These are phyloP conservation scores for Melanotaenia parkinsoni DNA, from an alignment of 2,797 vertebrate species.

Conservation along the genomic window DNA sequence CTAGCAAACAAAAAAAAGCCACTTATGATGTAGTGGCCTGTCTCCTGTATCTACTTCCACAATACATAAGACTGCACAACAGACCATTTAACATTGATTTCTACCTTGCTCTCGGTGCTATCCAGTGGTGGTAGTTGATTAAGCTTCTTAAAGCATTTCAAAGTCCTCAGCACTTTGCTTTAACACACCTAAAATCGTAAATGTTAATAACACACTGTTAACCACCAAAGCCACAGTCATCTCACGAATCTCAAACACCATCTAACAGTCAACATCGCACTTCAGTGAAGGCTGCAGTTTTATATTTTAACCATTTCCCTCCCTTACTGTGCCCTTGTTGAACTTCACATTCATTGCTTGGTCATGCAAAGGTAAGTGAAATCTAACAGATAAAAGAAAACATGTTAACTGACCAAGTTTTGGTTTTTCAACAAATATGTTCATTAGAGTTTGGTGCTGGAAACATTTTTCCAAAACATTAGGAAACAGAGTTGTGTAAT, in stretches of 20 bases:
- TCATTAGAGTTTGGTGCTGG: too few species aligned
- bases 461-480: too few species aligned
- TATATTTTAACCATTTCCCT: constrained; percentile 3
- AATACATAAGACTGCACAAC: constrained; percentile 11
- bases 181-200: constrained; percentile 13
- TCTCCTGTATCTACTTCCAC: constrained; percentile 19
- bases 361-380: background rate
- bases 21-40: constrained; percentile 14
- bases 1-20: constrained; percentile 15
- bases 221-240: constrained; percentile 15
- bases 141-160: constrained; percentile 40
- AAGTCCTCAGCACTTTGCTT: constrained; percentile 36
- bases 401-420: too few species aligned
- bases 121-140: constrained; percentile 29
- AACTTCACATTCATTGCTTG: background rate
- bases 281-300: constrained; percentile 1
- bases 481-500: too few species aligned
- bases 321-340: background rate
- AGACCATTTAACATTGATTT: constrained; percentile 46
- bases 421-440: too few species aligned
- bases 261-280: background rate
- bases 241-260: background rate
- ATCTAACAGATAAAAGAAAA: background rate
- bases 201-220: constrained; percentile 29
- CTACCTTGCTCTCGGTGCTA: constrained; percentile 29